phyloP scores from a whole-genome alignment of 2,797 vertebrate species.

The Catostomus latipinnis region DNA sequence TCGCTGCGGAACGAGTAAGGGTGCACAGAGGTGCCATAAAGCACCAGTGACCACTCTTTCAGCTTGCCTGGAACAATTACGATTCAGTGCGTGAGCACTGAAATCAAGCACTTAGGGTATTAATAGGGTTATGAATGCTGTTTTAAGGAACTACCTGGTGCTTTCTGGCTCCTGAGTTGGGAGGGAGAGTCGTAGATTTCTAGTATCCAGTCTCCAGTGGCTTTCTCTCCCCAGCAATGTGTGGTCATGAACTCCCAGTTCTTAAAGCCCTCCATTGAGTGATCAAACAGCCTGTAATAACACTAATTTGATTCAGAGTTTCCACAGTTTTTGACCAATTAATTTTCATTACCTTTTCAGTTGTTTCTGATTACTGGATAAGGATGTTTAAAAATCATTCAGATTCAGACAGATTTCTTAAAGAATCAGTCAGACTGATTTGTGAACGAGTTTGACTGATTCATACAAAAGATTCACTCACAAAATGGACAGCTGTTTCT shows the following conservation, averaged over 20 bases:
- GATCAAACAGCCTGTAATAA: constrained; percentile 90
- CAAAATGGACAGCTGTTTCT: too few species aligned
- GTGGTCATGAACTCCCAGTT: constrained; percentile 99
- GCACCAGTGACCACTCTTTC: constrained; percentile 98
- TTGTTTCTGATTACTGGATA: too few species aligned
- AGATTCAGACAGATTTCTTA: too few species aligned
- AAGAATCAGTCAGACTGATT: too few species aligned
- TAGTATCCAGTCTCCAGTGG: constrained; percentile 95
- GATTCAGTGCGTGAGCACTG: background rate
- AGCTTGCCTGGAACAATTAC: constrained; percentile 85
- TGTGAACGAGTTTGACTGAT: too few species aligned
- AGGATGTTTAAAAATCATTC: too few species aligned
- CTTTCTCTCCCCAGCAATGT: constrained; percentile 98
- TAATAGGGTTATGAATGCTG: too few species aligned
- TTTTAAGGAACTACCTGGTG: constrained; percentile 83
- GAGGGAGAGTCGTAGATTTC: constrained; percentile 98
- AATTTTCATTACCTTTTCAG: too few species aligned
- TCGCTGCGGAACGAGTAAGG: constrained; percentile 89
- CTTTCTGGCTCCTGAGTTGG: constrained; percentile 96
- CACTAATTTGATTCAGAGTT: too few species aligned
- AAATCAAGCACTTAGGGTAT: background rate
- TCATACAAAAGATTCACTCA: too few species aligned
- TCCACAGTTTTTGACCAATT: too few species aligned
- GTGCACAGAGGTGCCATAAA: constrained; percentile 94
- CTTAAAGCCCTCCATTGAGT: constrained; percentile 99